These are phyloP conservation scores for Zaprionus kolodkinae DNA, from an alignment of 1,140 invertebrate species.

Conservation along the genomic window DNA sequence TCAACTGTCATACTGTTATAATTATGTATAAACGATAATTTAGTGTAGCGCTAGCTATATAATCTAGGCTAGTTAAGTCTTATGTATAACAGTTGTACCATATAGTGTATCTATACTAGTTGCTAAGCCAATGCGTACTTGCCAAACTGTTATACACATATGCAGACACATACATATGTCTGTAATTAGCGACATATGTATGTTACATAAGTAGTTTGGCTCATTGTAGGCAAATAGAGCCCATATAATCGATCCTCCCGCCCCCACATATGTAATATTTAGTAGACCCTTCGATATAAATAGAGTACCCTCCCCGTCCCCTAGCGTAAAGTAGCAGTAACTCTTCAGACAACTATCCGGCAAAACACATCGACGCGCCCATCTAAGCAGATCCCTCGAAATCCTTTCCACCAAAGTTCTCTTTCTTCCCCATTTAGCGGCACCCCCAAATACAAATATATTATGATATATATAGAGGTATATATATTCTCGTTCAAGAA, in stretches of 20 bases:
- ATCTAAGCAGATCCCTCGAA: slow-evolving; percentile 10
- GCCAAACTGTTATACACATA: slow-evolving; percentile 41
- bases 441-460: slow-evolving; percentile 39
- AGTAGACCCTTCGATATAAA: slow-evolving; percentile 4
- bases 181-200: slow-evolving; percentile 32
- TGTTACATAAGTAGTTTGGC: slow-evolving; percentile 61
- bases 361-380: neutral
- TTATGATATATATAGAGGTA: slow-evolving; percentile 14
- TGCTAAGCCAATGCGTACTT: slow-evolving; percentile 33
- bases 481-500: slow-evolving; percentile 1
- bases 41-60: slow-evolving; percentile 17
- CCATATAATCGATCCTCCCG: neutral
- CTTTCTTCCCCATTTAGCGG: slow-evolving; percentile 44
- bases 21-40: slow-evolving; percentile 27
- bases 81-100: slow-evolving; percentile 26
- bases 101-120: slow-evolving; percentile 13
- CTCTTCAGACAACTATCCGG: neutral
- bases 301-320: neutral
- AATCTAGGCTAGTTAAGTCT: slow-evolving; percentile 41
- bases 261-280: neutral
- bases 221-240: slow-evolving; percentile 10
- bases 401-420: slow-evolving; percentile 24
- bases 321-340: slow-evolving; percentile 2
- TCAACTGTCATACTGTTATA: slow-evolving; percentile 21
- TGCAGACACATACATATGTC: slow-evolving; percentile 18